Base-by-base conservation (phyloP, 2,113 vertebrate genomes). In the Oryzias melastigma region DNA sequence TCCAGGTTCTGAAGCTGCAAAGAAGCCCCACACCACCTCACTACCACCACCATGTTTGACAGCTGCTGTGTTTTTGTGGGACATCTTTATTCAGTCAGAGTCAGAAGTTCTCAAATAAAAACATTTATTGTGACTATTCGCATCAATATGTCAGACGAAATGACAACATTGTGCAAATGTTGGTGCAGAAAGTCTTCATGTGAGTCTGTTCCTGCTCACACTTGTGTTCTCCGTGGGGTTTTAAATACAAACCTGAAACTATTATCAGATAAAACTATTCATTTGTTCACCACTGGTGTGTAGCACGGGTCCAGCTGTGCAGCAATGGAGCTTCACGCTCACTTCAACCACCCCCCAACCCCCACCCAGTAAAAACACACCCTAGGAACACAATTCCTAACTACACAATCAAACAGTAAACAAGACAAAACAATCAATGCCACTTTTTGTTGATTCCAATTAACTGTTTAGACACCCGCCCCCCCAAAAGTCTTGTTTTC, bases 121-220 rank as follows among this genome's bases (percentile, higher is more conserved):
- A 73, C 56, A 67, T 84, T 84, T 87, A 81, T 79, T 82, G 63
- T 67, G 65, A 15, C 69, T 8, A 50, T 66, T 58, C 15, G 53
- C 25, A 35, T 63, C 15, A 60, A 42, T 48, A 60, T 59, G 55
- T 60, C 61, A 42, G 50, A 19, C 60, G 14, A 63, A 0, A 25
- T 19, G 18, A 66, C 13, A 59, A 60, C 45, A 44, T 22, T 24
- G 14, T 44, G 52, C n/a, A 55, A 60, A 78, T 52, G 65, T 40
- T 40, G 66, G n/a, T 6, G 12, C 48, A 47, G 45, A 44, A 43
- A 53, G 22, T 59, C 67, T 69, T 56, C 60, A 44, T 65, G 62
- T 73, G 35, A 1, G 29, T 29, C 27, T 29, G 27, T 29, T 29
- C 6, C 5, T 29, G 27, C 27, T 29, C 27, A 29, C 27, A 29